Evolutionary conservation across 2,888 invertebrate species (phyloP).

Genomic region (Apodemia mormo): DNA sequence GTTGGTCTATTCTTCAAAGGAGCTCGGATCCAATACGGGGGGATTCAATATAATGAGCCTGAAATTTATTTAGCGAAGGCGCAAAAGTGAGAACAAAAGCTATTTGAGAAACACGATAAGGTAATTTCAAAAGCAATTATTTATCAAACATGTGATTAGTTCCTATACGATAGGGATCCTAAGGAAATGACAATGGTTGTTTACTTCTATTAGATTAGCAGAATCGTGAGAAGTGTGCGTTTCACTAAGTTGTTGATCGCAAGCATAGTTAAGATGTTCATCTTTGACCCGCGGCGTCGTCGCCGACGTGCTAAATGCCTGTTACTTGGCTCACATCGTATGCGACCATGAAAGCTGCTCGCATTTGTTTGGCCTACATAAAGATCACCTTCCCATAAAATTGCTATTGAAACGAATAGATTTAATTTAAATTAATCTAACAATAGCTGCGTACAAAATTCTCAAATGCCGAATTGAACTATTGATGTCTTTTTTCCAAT

Average conservation of each 20-base stretch:
- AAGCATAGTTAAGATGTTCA: slow-evolving; percentile 40
- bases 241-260: slow-evolving; percentile 32
- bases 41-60: no score
- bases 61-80: no score
- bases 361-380: slow-evolving; percentile 52
- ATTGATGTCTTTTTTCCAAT: no score
- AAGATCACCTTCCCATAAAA: slow-evolving; percentile 46
- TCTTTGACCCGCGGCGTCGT: slow-evolving; percentile 55
- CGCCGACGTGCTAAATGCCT: slow-evolving; percentile 56
- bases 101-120: background rate
- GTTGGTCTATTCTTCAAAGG: no score
- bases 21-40: no score
- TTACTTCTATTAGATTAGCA: slow-evolving; percentile 15
- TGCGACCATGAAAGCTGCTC: slow-evolving; percentile 56
- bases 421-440: slow-evolving; percentile 19
- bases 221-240: slow-evolving; percentile 39
- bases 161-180: background rate
- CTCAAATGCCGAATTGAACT: no score
- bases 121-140: background rate
- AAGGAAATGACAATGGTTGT: slow-evolving; percentile 2
- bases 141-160: slow-evolving; percentile 1
- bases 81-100: background rate
- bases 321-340: slow-evolving; percentile 66
- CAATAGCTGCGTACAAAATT: no score
- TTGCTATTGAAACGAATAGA: slow-evolving; percentile 31